Evolutionary conservation across 2,113 vertebrate genomes (phyloP).

Genomic region (Mesoclemmys tuberculata): DNA sequence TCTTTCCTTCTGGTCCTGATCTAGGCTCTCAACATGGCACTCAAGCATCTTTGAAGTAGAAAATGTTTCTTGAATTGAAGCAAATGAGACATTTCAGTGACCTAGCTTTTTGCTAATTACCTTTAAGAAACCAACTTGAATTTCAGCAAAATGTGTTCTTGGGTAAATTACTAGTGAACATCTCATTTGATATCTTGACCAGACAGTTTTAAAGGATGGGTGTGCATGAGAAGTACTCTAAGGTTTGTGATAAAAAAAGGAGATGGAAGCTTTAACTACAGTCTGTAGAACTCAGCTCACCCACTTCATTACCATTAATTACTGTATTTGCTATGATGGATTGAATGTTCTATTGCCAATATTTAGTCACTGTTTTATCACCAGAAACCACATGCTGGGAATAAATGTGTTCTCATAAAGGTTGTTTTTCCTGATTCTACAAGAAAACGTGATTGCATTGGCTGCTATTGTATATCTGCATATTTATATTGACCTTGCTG

Average conservation of each 20-base stretch:
- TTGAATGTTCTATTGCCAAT: not conserved
- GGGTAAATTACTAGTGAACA: not conserved
- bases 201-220: not conserved
- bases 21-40: not conserved
- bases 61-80: not conserved
- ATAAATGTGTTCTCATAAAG: not conserved
- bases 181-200: fast-evolving
- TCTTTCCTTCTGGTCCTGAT: not conserved
- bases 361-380: not conserved
- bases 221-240: not conserved
- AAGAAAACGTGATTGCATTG: not conserved
- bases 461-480: not conserved
- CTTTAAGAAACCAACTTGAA: not conserved
- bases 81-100: not conserved
- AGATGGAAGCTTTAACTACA: fast-evolving
- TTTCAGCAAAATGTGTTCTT: not conserved
- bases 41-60: not conserved
- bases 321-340: not conserved
- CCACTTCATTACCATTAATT: not conserved
- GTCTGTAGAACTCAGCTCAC: not conserved
- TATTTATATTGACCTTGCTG: not conserved
- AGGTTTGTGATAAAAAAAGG: not conserved
- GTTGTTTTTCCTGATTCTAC: not conserved
- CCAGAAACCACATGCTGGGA: not conserved
- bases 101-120: not conserved